phyloP scores from a whole-genome alignment of 2,797 vertebrate species.

The Leucoraja ocellata region DNA sequence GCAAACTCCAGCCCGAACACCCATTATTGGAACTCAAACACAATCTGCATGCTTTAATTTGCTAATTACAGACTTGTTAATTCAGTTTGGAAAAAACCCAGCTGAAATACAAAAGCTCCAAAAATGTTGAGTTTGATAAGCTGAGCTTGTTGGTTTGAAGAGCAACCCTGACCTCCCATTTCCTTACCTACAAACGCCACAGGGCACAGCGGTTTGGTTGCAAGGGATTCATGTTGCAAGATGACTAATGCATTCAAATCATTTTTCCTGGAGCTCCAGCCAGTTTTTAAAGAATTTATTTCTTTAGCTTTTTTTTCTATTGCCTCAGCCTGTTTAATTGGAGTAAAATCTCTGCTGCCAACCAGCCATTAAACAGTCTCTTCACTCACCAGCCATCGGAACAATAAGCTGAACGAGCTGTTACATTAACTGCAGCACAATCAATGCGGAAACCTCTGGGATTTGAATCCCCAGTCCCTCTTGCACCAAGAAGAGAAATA shows the following conservation, averaged over 20 bases:
- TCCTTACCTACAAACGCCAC: background rate
- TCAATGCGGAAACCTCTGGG: background rate
- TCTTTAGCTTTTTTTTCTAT: background rate
- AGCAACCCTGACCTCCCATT: background rate
- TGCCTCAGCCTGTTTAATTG: background rate
- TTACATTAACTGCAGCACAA: background rate
- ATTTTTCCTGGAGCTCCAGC: background rate
- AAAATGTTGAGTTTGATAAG: background rate
- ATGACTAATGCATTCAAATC: slow-evolving; percentile 19
- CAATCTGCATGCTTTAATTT: slow-evolving; percentile 11
- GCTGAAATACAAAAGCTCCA: slow-evolving; percentile 1
- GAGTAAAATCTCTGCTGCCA: background rate
- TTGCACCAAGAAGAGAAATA: background rate
- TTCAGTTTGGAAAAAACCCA: slow-evolving; percentile 5
- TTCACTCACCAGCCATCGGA: background rate
- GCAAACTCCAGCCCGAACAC: background rate
- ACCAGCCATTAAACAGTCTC: background rate
- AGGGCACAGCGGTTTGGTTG: background rate
- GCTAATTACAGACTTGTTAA: slow-evolving; percentile 19
- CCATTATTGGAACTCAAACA: slow-evolving; percentile 14
- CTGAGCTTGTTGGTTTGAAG: background rate
- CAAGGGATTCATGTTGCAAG: background rate
- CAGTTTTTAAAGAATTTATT: background rate
- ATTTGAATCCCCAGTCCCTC: background rate
- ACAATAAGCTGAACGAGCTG: background rate